These are phyloP conservation scores for Sitta carolinensis DNA, from an alignment of 2,797 vertebrate species.

Conservation along the genomic window DNA sequence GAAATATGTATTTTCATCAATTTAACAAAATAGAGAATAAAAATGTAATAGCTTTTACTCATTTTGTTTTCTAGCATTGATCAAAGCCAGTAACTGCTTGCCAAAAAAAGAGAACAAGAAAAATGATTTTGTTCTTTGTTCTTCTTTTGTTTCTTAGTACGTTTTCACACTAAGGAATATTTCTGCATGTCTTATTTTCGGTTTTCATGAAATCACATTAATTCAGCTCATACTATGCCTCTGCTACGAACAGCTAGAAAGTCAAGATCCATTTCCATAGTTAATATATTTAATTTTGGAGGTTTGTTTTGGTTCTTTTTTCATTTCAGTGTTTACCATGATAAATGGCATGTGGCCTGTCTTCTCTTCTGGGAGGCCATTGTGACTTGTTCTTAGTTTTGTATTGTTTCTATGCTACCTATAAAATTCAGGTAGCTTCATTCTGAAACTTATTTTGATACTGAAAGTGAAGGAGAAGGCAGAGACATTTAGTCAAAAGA, in stretches of 20 bases:
- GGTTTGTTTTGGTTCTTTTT: neutral
- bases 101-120: neutral
- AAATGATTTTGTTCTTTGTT: neutral
- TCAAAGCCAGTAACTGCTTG: slow-evolving; percentile 19
- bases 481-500: neutral
- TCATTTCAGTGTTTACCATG: neutral
- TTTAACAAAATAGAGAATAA: slow-evolving; percentile 10
- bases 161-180: neutral
- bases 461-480: neutral
- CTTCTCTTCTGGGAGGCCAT: neutral
- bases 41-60: neutral
- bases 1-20: slow-evolving; percentile 17
- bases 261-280: neutral
- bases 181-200: neutral
- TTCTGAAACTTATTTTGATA: neutral
- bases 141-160: neutral
- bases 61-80: neutral
- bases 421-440: neutral
- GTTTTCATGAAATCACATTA: neutral
- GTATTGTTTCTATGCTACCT: neutral
- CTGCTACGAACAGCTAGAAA: neutral
- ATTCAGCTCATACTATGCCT: neutral
- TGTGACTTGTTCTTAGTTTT: neutral
- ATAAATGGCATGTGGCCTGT: neutral
- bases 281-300: neutral